Conservation (phyloP, 2,113 vertebrate species). For the Dascyllus trimaculatus region DNA sequence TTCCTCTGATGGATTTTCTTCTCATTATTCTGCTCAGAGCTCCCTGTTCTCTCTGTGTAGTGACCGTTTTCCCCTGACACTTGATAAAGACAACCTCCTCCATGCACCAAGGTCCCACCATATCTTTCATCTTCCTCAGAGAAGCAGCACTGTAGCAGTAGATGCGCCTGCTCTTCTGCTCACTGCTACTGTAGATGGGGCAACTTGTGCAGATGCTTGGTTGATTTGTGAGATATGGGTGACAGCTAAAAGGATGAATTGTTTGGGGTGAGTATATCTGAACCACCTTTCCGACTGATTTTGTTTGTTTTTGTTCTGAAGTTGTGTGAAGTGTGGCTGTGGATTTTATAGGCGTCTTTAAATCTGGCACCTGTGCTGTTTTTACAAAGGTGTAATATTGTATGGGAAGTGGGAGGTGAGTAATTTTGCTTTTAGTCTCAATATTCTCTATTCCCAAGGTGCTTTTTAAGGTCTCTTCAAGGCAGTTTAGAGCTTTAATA, state of each 20-base stretch:
- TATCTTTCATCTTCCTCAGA: conserved; percentile 28
- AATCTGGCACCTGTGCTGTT: not conserved
- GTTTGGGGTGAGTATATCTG: conserved; percentile 88
- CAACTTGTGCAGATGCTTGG: conserved; percentile 21
- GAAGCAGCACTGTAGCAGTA: conserved; percentile 11
- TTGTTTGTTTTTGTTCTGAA: not conserved
- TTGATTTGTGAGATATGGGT: conserved; percentile 67
- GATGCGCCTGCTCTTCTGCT: conserved; percentile 16
- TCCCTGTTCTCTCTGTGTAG: conserved; percentile 67
- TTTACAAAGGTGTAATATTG: conserved; percentile 15
- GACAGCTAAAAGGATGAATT: conserved; percentile 86
- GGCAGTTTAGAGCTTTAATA: not conserved
- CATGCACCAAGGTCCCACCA: conserved; percentile 56
- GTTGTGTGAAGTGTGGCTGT: not conserved
- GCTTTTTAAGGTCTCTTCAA: conserved; percentile 5
- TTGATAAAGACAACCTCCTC: conserved; percentile 75
- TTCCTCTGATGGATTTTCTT: conserved; percentile 71
- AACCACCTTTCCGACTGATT: not conserved
- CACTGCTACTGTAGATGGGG: conserved; percentile 14
- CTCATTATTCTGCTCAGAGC: conserved; percentile 78
- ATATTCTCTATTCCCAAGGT: not conserved
- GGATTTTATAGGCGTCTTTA: not conserved
- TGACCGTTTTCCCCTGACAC: conserved; percentile 79
- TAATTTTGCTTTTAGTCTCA: not conserved
- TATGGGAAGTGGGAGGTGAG: not conserved